Evolutionary conservation across 2,888 invertebrate species (phyloP).

Genomic region (Platycheirus rosarum): DNA sequence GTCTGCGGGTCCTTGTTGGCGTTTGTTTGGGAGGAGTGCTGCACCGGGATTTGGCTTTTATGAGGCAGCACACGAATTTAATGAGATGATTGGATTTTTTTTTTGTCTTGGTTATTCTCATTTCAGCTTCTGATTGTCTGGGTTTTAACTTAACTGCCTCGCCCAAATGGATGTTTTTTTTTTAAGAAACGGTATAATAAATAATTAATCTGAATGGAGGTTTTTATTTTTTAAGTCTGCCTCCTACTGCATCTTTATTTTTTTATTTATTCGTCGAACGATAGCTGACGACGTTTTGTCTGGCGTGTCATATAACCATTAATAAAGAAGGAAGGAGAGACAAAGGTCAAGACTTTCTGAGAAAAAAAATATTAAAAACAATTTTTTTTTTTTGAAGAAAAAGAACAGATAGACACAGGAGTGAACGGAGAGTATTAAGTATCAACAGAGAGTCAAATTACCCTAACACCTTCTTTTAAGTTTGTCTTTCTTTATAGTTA

Average conservation of each 20-base stretch:
- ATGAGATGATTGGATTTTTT: conserved; percentile 23
- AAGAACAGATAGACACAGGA: background rate
- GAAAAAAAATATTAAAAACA: conserved; percentile 15
- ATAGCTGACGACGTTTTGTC: conserved; percentile 66
- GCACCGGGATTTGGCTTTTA: conserved; percentile 5
- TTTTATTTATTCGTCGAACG: conserved; percentile 19
- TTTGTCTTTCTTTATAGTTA: background rate
- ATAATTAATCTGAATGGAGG: conserved; percentile 40
- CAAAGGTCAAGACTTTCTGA: conserved; percentile 55
- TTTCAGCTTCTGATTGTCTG: conserved; percentile 58
- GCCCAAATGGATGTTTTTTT: conserved; percentile 39
- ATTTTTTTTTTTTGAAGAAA: background rate
- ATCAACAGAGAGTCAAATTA: conserved; percentile 11
- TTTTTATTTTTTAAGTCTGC: conserved; percentile 44
- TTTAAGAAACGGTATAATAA: conserved; percentile 38
- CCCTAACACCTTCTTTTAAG: background rate
- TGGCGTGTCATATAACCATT: conserved; percentile 58
- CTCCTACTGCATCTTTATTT: conserved; percentile 46
- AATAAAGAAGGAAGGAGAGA: conserved; percentile 14
- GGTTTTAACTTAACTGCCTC: conserved; percentile 37
- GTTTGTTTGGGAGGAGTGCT: background rate
- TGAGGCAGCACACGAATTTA: conserved; percentile 31
- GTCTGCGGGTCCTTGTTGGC: conserved; percentile 47
- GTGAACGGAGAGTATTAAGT: conserved; percentile 1
- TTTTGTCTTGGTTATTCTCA: background rate